Evolutionary conservation across 2,888 invertebrate genomes (phyloP), one percentile per base, ranked within the genome.

Genomic region (Incurvaria masculella): DNA sequence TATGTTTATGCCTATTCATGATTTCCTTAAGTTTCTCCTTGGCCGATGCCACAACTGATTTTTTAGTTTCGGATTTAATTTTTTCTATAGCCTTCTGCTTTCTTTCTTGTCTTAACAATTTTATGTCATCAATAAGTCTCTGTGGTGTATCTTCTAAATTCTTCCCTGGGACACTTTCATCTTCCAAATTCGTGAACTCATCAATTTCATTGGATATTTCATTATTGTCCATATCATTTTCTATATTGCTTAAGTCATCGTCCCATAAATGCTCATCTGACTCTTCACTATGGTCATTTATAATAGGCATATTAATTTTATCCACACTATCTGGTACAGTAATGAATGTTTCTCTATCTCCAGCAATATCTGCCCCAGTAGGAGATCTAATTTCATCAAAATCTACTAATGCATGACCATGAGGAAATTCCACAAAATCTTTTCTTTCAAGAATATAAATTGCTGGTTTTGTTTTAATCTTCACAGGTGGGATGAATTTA

Each of bases 401-500:
- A 27, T 49, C 46, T 39, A 42, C 16, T 44, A 56, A 54, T 39
- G 51, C 53, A 49, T 61, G 60, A 33, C 64, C 63, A 20, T 70
- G 60, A 50, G 79, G 78, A 55, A 80, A 74, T 51, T 75, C 68
- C 43, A 81, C 74, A 58, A 83, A 82, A 45, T 80, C 69, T 61
- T 82, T 85, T 57, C 86, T 81, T 66, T 86, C 87, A 57, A 94
- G 74, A 57, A 94, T 87, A 54, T 88, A 91, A 52, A 94, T 79
- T 44, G 88, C 86, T 1, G 93, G 91, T 63, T 88, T 91, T 1
- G 89, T 91, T 72, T 87, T 89, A 26, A 94, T 87, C 72, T 81
- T 86, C 10, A 93, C 79, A 0, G 92, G 92, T 4, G 92, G 86
- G 51, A 92, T 72, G 17, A 86, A 74, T 59, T 87, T 85, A 62